These are phyloP conservation scores for Sesamia inferens DNA, from an alignment of 2,888 invertebrate species.

Conservation along the genomic window DNA sequence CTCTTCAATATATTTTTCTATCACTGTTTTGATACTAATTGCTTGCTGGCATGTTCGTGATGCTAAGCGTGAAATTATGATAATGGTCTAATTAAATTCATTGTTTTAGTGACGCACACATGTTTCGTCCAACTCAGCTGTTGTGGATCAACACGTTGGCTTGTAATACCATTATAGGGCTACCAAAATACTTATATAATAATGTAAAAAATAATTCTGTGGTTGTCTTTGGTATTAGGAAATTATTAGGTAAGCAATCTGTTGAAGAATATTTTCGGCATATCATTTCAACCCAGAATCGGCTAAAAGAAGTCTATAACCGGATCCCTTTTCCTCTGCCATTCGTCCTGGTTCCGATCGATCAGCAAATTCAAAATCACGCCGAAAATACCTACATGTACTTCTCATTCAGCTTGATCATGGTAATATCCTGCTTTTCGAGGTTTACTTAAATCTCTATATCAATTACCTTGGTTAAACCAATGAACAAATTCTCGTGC, in stretches of 20 bases:
- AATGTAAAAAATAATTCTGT: neutral
- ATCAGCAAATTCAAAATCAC: neutral
- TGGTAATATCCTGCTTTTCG: neutral
- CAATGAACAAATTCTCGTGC: neutral
- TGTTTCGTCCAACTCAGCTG: conserved; percentile 54
- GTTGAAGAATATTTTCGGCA: neutral
- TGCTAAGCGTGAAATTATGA: conserved; percentile 52
- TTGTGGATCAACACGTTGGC: conserved; percentile 40
- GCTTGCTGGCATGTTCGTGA: conserved; percentile 32
- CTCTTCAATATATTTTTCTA: neutral
- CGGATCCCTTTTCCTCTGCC: too few species aligned
- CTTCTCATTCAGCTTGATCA: neutral
- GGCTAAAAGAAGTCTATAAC: too few species aligned
- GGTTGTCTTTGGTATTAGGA: neutral
- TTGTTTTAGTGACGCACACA: conserved; percentile 45
- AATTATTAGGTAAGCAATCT: neutral
- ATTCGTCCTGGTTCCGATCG: neutral
- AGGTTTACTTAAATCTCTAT: too few species aligned
- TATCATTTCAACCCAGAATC: too few species aligned
- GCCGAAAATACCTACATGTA: neutral
- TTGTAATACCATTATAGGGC: conserved; percentile 30
- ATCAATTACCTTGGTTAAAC: neutral
- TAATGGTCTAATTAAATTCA: conserved; percentile 54
- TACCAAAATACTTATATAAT: neutral
- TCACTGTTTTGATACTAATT: conserved; percentile 20